Conservation (phyloP, 2,888 invertebrate genomes). For the Nemoura dubitans region DNA sequence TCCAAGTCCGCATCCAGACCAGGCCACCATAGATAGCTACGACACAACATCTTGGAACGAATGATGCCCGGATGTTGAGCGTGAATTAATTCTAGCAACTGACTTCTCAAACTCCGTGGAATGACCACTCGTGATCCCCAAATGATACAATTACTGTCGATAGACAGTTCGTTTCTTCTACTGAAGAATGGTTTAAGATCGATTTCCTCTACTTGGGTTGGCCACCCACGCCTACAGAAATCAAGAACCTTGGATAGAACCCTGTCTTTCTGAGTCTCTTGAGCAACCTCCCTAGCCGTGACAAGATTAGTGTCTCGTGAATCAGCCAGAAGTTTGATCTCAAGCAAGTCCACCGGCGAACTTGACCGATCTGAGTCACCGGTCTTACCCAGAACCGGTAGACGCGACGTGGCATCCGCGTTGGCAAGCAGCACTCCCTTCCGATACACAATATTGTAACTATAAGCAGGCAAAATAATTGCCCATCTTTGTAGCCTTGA, state of each 20-base stretch:
- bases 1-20: conserved; percentile 48
- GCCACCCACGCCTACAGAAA: conserved; percentile 27
- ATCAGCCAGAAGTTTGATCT: neutral
- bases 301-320: neutral
- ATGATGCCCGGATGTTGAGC: conserved; percentile 39
- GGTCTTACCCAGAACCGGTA: neutral
- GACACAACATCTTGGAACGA: conserved; percentile 43
- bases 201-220: neutral
- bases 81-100: conserved; percentile 27
- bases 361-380: neutral
- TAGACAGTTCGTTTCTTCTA: conserved; percentile 24
- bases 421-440: conserved; percentile 17
- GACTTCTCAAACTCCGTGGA: conserved; percentile 40
- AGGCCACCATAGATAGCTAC: conserved; percentile 49
- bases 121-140: conserved; percentile 51
- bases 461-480: conserved; percentile 51
- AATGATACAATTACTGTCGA: conserved; percentile 49
- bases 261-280: neutral
- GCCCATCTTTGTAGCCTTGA: conserved; percentile 52
- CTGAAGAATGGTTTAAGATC: conserved; percentile 31
- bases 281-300: neutral
- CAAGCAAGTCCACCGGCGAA: neutral
- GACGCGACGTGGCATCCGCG: conserved; percentile 36
- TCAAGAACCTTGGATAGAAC: conserved; percentile 25
- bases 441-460: conserved; percentile 48